A percentile compares a stretch with the other conserved stretches of the same genome.
Conservation (phyloP, 2,113 vertebrate species). For the Pycnonotus jocosus region DNA sequence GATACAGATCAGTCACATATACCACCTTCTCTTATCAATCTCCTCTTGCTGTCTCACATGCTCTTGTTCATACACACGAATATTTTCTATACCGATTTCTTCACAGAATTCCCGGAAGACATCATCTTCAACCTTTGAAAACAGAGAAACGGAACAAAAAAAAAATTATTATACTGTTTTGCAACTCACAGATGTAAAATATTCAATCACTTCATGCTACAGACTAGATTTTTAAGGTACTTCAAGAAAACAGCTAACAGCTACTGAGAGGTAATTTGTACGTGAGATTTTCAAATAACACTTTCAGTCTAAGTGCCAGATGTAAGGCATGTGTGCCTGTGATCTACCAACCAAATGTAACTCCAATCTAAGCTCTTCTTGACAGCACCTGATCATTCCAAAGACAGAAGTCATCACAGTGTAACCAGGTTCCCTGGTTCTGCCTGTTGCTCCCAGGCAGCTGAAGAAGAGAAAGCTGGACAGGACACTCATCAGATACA, state of each 20-base stretch:
- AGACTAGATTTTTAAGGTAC: neutral
- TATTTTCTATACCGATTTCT: constrained; percentile 86
- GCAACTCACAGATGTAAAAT: neutral
- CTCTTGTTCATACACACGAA: constrained; percentile 88
- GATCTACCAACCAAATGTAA: neutral
- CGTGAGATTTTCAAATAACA: neutral
- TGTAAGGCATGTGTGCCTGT: neutral
- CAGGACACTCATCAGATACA: neutral
- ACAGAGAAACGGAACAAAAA: neutral
- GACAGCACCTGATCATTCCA: neutral
- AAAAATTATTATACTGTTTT: neutral
- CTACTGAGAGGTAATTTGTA: neutral
- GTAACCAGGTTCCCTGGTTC: neutral
- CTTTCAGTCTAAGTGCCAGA: neutral
- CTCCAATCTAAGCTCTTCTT: neutral
- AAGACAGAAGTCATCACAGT: neutral
- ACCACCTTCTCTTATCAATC: constrained; percentile 84
- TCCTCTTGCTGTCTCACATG: constrained; percentile 81
- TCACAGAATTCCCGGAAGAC: constrained; percentile 90
- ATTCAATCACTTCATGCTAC: neutral
- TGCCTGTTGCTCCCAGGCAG: neutral
- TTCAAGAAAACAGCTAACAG: neutral
- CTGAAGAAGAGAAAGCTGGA: neutral
- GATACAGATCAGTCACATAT: neutral
- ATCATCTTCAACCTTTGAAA: constrained; percentile 82